Base-by-base conservation (phyloP, 2,113 vertebrate species). In the Apus apus region DNA sequence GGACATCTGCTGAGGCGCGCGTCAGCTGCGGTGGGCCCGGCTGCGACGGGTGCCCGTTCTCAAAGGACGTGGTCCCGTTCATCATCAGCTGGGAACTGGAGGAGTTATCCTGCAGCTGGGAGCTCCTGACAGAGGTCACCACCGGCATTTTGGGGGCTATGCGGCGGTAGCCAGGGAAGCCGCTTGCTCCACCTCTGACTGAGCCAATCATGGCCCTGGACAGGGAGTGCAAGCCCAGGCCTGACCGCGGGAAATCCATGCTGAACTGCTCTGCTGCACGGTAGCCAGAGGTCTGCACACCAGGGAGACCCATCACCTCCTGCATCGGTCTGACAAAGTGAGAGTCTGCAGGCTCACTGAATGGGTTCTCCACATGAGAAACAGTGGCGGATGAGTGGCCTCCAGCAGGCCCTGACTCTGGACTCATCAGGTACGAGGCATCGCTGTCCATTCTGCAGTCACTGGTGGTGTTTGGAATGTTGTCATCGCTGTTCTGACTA, bases 1-100 rank as follows among this genome's bases (percentile, higher is more conserved):
- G 98, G 27, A 99, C 99, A 2, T 99, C 99, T 0, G 99, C 99
- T 1, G 99, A 99, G 0, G 99, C 99, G n/a, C 99, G 94, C 2
- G 99, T 99, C 91, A 99, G 95, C 96, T 99, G 99, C 0, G 98
- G 99, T 2, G 98, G 99, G 12, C 98, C 98, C 6, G 98, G 96
- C 66, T 98, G 98, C 0, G 98, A 97, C 8, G 98, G 92, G 94
- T 98, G 96, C 84, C 98, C 93, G 0, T 96, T 92, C 73, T 98
- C 97, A 50, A 98, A 98, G 14, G 98, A 98, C 2, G 96, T 64
- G 21, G 96, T 88, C 27, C 98, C 98, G 4, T 98, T 99, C 70
- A 99, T 98, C 70, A 99, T 98, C 74, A 99, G 81, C 91, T 98
- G 98, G 32, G 99, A 98, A 38, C 97, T 96, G 1, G 98, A 97